A percentile compares a stretch with the other conserved stretches of the same genome.
Conservation (phyloP, 1,140 invertebrate genomes). For the Macrobrachium rosenbergii region DNA sequence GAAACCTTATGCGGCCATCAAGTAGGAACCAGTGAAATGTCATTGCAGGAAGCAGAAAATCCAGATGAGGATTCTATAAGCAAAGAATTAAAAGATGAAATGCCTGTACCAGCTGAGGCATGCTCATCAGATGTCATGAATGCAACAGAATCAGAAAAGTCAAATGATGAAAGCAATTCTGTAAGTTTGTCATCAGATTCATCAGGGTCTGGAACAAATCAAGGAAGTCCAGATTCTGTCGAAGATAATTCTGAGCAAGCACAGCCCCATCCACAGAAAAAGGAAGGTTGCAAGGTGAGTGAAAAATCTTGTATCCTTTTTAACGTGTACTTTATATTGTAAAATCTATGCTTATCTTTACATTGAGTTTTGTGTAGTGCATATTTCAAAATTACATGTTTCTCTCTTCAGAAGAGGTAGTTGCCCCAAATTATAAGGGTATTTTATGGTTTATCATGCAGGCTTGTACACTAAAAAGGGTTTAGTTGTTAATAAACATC, state of each 20-base stretch:
- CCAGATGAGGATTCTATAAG: neutral
- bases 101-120: slow-evolving; percentile 36
- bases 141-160: neutral
- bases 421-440: no score
- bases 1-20: slow-evolving; percentile 23
- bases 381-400: no score
- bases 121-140: slow-evolving; percentile 43
- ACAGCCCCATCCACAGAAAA: neutral
- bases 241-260: slow-evolving; percentile 18
- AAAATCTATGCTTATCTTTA: no score
- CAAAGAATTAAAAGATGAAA: slow-evolving; percentile 4
- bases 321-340: no score
- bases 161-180: slow-evolving; percentile 6
- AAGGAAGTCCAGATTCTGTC: slow-evolving; percentile 50
- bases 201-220: neutral
- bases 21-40: slow-evolving; percentile 29
- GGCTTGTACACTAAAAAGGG: no score
- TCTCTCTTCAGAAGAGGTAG: no score
- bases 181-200: slow-evolving; percentile 8
- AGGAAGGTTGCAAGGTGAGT: slow-evolving; percentile 12
- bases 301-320: no score
- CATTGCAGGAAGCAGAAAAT: neutral
- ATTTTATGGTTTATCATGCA: no score
- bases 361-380: no score
- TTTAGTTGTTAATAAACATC: no score